Conservation (phyloP, 2,888 invertebrate genomes). For the Odontothrips loti region DNA sequence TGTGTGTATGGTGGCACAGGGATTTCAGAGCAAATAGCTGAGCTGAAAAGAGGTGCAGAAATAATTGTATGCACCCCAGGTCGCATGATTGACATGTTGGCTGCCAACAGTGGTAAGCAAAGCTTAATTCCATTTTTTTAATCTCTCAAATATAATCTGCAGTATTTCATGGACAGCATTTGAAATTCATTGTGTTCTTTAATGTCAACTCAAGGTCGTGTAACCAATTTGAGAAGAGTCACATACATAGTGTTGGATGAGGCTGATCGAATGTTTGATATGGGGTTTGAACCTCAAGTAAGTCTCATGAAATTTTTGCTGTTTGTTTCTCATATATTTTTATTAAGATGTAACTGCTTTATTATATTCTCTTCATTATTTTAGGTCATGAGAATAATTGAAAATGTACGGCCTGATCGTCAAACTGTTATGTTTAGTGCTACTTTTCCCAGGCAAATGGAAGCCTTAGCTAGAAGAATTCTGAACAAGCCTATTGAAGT, state of each 20-base stretch:
- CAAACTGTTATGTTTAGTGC: constrained; percentile 99
- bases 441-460: constrained; percentile 98
- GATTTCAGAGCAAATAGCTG: constrained; percentile 84
- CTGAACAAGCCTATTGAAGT: constrained; percentile 94
- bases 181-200: neutral
- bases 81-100: constrained; percentile 99
- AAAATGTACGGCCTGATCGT: constrained; percentile 92
- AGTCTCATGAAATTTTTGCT: neutral
- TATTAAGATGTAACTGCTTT: neutral
- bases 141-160: neutral
- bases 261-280: constrained; percentile 99
- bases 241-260: constrained; percentile 98
- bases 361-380: constrained; percentile 33
- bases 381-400: constrained; percentile 92
- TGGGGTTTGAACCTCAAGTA: constrained; percentile 97
- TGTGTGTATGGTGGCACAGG: constrained; percentile 99
- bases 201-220: constrained; percentile 53
- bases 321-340: constrained; percentile 34
- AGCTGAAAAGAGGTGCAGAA: constrained; percentile 92
- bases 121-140: neutral
- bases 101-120: constrained; percentile 82
- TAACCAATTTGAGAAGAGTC: constrained; percentile 93
- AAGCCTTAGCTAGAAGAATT: constrained; percentile 90
- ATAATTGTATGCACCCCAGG: constrained; percentile 99
- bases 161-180: neutral